Conservation (phyloP, 2,113 vertebrate species). For the Corydoras maculifer region DNA sequence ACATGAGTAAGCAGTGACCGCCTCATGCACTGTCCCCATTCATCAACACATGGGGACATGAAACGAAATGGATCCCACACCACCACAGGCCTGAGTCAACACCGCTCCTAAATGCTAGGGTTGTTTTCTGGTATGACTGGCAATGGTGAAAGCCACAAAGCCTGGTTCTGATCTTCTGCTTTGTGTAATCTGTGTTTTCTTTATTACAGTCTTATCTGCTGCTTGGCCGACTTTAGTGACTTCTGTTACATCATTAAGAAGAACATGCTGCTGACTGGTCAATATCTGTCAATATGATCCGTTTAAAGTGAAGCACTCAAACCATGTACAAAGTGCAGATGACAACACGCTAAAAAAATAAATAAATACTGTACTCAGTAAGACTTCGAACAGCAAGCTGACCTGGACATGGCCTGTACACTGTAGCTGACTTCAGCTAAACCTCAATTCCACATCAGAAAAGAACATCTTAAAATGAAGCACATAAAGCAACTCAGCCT, state of each 20-base stretch:
- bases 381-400: background rate
- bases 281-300: background rate
- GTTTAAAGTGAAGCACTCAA: background rate
- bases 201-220: background rate
- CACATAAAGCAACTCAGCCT: background rate
- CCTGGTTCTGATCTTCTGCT: background rate
- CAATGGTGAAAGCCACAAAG: background rate
- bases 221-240: background rate
- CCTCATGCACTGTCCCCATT: background rate
- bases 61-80: conserved; percentile 8
- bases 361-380: background rate
- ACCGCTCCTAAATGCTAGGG: background rate
- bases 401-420: conserved; percentile 11
- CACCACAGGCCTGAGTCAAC: background rate
- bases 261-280: conserved; percentile 7
- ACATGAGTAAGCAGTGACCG: conserved; percentile 14
- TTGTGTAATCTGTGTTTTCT: background rate
- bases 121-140: conserved; percentile 1
- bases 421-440: conserved; percentile 7
- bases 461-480: background rate
- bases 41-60: background rate
- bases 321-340: background rate
- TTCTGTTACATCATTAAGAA: background rate
- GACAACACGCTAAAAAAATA: background rate
- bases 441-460: conserved; percentile 21